These are phyloP conservation scores for Agrochola litura DNA, from an alignment of 2,888 invertebrate species.

Conservation along the genomic window DNA sequence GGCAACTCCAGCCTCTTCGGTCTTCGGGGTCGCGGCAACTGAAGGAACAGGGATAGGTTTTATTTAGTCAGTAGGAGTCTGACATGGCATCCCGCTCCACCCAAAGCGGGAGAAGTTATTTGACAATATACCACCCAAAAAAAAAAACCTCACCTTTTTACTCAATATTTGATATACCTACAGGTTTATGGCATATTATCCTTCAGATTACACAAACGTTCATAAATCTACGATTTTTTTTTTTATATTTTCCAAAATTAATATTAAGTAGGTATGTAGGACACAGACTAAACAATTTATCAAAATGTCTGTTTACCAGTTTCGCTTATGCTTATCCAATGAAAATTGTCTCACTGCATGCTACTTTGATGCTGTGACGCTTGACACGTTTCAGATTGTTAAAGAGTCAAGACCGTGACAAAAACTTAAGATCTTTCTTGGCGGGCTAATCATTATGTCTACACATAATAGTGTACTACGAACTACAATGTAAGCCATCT, in stretches of 20 bases:
- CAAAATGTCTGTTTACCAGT: conserved; percentile 12
- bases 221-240: neutral
- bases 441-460: conserved; percentile 12
- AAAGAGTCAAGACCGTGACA: conserved; percentile 30
- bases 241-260: neutral
- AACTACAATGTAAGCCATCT: neutral
- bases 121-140: too few relatives aligned
- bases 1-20: neutral
- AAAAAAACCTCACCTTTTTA: neutral
- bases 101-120: too few relatives aligned
- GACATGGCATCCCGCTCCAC: too few relatives aligned
- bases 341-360: conserved; percentile 6
- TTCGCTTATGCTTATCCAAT: neutral
- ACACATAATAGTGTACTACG: neutral
- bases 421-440: conserved; percentile 39
- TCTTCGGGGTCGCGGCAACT: neutral
- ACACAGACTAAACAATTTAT: neutral
- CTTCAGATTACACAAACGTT: neutral
- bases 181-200: neutral
- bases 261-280: neutral
- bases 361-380: conserved; percentile 1
- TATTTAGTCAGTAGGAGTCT: too few relatives aligned
- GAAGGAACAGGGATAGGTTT: too few relatives aligned
- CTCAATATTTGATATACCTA: neutral
- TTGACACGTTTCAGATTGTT: conserved; percentile 29